A percentile compares a stretch with the other conserved stretches of the same genome.
Evolutionary conservation across 2,113 vertebrate species (phyloP).

Genomic region (Lepisosteus oculatus): DNA sequence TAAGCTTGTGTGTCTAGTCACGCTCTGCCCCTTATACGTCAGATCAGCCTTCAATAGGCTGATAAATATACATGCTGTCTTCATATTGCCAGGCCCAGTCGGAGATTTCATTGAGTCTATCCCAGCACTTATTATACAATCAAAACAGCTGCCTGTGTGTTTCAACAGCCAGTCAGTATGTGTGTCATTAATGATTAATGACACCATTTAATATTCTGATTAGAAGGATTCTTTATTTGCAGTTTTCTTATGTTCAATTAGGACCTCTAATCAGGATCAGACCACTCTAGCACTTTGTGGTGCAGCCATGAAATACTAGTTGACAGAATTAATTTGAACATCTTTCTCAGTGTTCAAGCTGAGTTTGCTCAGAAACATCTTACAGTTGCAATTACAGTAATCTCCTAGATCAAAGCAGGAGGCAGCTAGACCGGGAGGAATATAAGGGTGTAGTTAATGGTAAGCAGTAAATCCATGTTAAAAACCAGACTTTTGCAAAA

Average conservation of each 20-base stretch:
- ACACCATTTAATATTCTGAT: constrained; percentile 2
- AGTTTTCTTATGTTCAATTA: constrained; percentile 28
- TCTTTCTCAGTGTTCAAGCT: constrained; percentile 23
- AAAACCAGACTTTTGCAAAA: constrained; percentile 11
- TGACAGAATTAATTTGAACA: constrained; percentile 29
- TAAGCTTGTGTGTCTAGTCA: background rate
- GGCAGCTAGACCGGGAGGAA: constrained; percentile 10
- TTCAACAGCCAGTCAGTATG: too few species aligned
- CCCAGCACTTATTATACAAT: background rate
- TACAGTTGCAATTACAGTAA: constrained; percentile 41
- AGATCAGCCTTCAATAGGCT: background rate
- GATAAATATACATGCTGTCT: background rate
- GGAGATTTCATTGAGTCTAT: background rate
- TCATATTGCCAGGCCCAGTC: background rate
- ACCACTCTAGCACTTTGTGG: background rate
- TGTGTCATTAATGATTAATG: constrained; percentile 7
- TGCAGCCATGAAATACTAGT: constrained; percentile 19
- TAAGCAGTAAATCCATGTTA: constrained; percentile 21
- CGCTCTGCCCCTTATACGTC: background rate
- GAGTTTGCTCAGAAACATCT: constrained; percentile 31
- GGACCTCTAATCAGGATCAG: constrained; percentile 17
- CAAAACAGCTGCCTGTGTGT: background rate
- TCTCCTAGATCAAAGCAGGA: constrained; percentile 23
- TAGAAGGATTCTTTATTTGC: constrained; percentile 1
- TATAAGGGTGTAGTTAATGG: constrained; percentile 16